Evolutionary conservation across 2,888 invertebrate genomes (phyloP), one percentile per base, ranked within the genome.

Genomic region (Schrankia costaestrigalis): DNA sequence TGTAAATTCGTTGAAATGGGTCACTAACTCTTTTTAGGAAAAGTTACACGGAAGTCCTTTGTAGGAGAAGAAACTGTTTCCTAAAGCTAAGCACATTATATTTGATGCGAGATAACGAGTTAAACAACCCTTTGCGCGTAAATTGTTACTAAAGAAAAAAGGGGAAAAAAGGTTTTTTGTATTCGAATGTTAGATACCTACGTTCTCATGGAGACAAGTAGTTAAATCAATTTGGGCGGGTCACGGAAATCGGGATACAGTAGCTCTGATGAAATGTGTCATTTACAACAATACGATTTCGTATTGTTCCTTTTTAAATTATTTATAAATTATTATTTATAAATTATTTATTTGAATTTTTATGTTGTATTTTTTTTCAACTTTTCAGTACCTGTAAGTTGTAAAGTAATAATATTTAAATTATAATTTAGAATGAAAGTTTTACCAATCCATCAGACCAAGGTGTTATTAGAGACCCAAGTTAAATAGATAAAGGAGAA

Each of bases 211-310:
- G 46, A 42, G 49, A 41, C 44, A 48, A 46, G 41, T 57, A 61
- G 63, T 69, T 74, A 70, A 76, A 73, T 76, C 73, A 73, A 77
- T 78, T 78, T 70, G 48, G 53, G 43, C 32, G 71, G 71, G 64
- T 66, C 66, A 26, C 41, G 41, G 34, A 60, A 52, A 62, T 68
- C 56, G 60, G 66, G 66, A 69, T 71, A 71, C 67, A 70, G 69
- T 58, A 49, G 18, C 26, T 29, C 10, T 34, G 56, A 43, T 50
- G 50, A 57, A 63, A 61, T 61, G 53, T 60, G 60, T 62, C 60
- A 67, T 72, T 71, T 65, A 65, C 35, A 21, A 31, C 25, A 53
- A 52, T 53, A 44, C 49, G 51, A 50, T 50, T 44, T 38, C 42
- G 41, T 39, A 25, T 35, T 52, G 46, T 58, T 60, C 56, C 59